Evolutionary conservation across 2,113 vertebrate species (phyloP).

Genomic region (Microcebus griseorufus): DNA sequence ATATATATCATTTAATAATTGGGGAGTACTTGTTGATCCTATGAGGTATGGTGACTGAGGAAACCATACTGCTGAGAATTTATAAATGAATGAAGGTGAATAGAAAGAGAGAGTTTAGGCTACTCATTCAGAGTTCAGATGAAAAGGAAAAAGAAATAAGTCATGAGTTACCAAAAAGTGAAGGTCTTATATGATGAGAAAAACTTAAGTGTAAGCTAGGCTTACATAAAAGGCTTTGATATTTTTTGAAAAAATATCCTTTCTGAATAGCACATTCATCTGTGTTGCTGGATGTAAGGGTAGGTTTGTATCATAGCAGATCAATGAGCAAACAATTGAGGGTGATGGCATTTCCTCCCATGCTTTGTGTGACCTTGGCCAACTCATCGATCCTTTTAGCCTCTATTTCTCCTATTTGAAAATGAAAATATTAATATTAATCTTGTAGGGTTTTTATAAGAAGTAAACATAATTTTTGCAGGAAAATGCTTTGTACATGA

Average conservation of each 20-base stretch:
- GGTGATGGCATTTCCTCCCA: not conserved
- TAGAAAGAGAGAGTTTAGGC: accelerated
- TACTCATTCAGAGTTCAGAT: not conserved
- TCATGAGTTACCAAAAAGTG: not conserved
- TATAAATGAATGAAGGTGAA: not conserved
- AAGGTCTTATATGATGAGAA: not conserved
- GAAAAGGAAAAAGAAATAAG: not conserved
- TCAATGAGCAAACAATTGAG: not conserved
- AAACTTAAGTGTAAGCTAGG: not conserved
- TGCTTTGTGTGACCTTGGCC: not conserved
- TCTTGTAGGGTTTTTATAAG: not conserved
- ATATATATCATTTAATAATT: not conserved
- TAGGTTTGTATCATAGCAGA: not conserved
- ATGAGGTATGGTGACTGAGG: not conserved
- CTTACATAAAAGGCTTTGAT: not conserved
- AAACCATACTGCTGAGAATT: not conserved
- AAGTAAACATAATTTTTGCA: slow-evolving; percentile 9
- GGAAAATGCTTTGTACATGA: not conserved
- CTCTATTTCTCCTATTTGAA: not conserved
- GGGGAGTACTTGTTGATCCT: not conserved
- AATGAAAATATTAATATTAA: not conserved
- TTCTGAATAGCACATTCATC: not conserved
- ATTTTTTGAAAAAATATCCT: not conserved
- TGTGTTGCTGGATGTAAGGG: not conserved
- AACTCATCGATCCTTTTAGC: not conserved